A percentile compares a stretch with the other conserved stretches of the same genome.
These are phyloP conservation scores for Peucedramus taeniatus DNA, from an alignment of 2,113 vertebrate species.

Conservation along the genomic window DNA sequence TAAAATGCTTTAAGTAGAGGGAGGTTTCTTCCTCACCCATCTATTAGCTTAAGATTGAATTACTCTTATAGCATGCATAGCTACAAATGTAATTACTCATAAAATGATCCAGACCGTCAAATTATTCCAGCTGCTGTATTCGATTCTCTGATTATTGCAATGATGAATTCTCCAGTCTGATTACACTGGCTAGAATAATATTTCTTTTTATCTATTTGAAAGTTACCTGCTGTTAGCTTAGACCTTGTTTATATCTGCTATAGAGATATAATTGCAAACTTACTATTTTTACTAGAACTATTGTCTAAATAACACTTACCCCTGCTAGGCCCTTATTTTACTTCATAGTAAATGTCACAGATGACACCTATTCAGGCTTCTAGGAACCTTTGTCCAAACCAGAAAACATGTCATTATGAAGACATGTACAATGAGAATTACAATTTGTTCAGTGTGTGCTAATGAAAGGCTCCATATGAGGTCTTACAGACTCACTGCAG, in stretches of 20 bases:
- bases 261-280: conserved; percentile 29
- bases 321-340: conserved; percentile 11
- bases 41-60: conserved; percentile 22
- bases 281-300: conserved; percentile 44
- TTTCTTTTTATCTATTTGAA: conserved; percentile 35
- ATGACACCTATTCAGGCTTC: conserved; percentile 25
- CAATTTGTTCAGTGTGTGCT: background rate
- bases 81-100: conserved; percentile 47
- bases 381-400: background rate
- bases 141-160: background rate
- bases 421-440: conserved; percentile 5
- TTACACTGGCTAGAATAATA: background rate
- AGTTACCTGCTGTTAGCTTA: conserved; percentile 6
- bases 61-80: conserved; percentile 28
- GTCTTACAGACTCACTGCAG: background rate
- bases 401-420: conserved; percentile 44
- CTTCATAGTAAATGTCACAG: conserved; percentile 36
- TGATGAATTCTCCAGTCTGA: conserved; percentile 4
- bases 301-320: conserved; percentile 39
- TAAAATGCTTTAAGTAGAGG: background rate
- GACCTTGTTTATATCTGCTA: conserved; percentile 20
- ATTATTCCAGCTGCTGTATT: conserved; percentile 33
- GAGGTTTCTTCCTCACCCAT: background rate
- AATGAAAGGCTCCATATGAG: conserved; percentile 36
- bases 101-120: conserved; percentile 49